Conservation (phyloP, 2,888 invertebrate species). For the Eudasyphora cyanicolor region DNA sequence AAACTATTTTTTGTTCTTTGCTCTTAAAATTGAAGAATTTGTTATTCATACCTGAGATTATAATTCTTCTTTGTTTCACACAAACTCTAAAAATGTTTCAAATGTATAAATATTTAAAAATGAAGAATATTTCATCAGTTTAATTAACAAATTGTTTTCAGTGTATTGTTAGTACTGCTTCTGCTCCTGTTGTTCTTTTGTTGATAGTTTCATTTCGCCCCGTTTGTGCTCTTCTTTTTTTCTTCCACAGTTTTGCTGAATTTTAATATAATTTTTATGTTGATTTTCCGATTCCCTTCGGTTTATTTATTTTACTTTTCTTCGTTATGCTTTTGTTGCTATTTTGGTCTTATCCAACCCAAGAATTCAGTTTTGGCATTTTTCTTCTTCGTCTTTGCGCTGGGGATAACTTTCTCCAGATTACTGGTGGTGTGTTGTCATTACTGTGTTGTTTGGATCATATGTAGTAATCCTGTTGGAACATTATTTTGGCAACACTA, state of each 20-base stretch:
- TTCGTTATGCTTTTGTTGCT: neutral
- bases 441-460: constrained; percentile 48
- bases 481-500: constrained; percentile 53
- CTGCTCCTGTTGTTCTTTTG: constrained; percentile 3
- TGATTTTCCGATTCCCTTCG: constrained; percentile 38
- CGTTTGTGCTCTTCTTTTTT: too few relatives aligned
- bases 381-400: neutral
- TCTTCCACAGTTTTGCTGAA: too few relatives aligned
- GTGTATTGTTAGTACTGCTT: neutral
- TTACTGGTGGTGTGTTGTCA: constrained; percentile 60
- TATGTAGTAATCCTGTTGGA: constrained; percentile 42
- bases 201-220: neutral
- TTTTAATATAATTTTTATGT: constrained; percentile 60
- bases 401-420: constrained; percentile 59
- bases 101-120: too few relatives aligned
- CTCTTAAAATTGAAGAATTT: too few relatives aligned
- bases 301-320: neutral
- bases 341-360: constrained; percentile 18
- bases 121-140: too few relatives aligned
- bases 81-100: too few relatives aligned
- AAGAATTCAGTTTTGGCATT: neutral
- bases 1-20: too few relatives aligned
- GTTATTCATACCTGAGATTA: too few relatives aligned
- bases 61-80: too few relatives aligned
- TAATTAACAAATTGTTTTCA: too few relatives aligned